phyloP scores from a whole-genome alignment of 92 coral and sea anemone genomes.

The Bergia puertoricense region DNA sequence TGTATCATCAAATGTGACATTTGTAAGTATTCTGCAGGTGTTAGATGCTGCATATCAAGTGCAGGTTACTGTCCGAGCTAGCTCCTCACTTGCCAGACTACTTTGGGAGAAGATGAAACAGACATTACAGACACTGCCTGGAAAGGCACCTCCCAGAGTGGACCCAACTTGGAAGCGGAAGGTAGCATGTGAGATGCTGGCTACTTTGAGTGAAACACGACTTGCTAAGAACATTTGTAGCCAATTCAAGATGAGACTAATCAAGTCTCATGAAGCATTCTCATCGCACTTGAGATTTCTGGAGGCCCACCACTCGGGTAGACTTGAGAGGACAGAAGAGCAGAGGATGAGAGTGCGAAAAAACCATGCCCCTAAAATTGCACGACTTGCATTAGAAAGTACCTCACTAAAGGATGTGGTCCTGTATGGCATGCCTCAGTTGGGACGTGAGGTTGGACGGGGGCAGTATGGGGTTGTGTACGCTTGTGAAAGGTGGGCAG shows the following conservation, averaged over 20 bases:
- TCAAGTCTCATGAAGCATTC: slow-evolving; percentile 93
- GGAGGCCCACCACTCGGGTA: slow-evolving; percentile 87
- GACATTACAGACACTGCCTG: slow-evolving; percentile 88
- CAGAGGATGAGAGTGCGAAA: slow-evolving; percentile 90
- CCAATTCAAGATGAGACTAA: slow-evolving; percentile 88
- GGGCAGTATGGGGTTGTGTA: slow-evolving; percentile 99
- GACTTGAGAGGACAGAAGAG: slow-evolving; percentile 92
- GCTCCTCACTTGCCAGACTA: slow-evolving; percentile 94
- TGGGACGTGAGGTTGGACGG: slow-evolving; percentile 98
- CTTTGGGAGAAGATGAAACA: slow-evolving; percentile 99
- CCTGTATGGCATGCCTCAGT: slow-evolving; percentile 94
- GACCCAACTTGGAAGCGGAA: slow-evolving; percentile 89
- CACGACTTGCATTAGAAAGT: slow-evolving; percentile 95
- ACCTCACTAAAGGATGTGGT: slow-evolving; percentile 93
- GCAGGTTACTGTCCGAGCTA: slow-evolving; percentile 91
- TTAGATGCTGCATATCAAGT: slow-evolving; percentile 96
- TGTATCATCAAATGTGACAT: not conserved
- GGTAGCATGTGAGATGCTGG: slow-evolving; percentile 92
- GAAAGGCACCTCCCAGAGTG: slow-evolving; percentile 91
- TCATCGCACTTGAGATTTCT: slow-evolving; percentile 76
- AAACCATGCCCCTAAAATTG: slow-evolving; percentile 93
- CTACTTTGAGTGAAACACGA: slow-evolving; percentile 92
- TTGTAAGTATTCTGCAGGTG: slow-evolving; percentile 55
- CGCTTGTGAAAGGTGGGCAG: slow-evolving; percentile 97
- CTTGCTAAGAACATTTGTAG: slow-evolving; percentile 92